phyloP scores from a whole-genome alignment of 1,140 invertebrate species.

The Chlorops oryzae region DNA sequence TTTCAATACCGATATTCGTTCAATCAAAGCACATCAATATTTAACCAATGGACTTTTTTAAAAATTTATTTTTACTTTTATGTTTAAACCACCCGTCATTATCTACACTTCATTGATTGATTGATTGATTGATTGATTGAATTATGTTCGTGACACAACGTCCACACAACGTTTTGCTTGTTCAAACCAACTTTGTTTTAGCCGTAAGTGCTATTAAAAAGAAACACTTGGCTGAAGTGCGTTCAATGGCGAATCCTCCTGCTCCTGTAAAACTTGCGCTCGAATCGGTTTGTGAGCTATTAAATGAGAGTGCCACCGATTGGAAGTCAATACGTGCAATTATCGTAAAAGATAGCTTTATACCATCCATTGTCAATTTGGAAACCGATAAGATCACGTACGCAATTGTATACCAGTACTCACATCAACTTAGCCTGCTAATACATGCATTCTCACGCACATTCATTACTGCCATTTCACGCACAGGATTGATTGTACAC shows the following conservation, averaged over 20 bases:
- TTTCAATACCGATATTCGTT: too few relatives aligned
- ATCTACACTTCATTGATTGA: too few relatives aligned
- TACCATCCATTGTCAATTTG: conserved; percentile 96
- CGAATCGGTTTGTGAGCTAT: conserved; percentile 90
- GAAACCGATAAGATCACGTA: conserved; percentile 90
- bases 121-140: too few relatives aligned
- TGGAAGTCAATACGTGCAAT: conserved; percentile 92
- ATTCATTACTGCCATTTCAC: too few relatives aligned
- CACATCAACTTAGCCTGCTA: too few relatives aligned
- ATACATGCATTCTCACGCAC: too few relatives aligned
- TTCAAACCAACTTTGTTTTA: too few relatives aligned
- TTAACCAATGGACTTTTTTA: too few relatives aligned
- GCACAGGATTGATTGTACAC: too few relatives aligned
- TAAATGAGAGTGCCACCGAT: conserved; percentile 78
- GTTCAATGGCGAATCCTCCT: conserved; percentile 92
- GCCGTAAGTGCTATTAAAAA: conserved; percentile 96
- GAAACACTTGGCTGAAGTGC: conserved; percentile 89
- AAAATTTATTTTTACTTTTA: too few relatives aligned
- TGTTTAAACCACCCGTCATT: neutral
- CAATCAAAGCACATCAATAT: too few relatives aligned
- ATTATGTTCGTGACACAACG: neutral
- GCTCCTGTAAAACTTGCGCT: conserved; percentile 87
- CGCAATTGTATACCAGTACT: conserved; percentile 51
- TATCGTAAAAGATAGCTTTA: conserved; percentile 97
- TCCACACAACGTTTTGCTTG: too few relatives aligned